Percentiles rank a stretch among this genome's conserved stretches.
Evolutionary conservation across 2,113 vertebrate genomes (phyloP).

Genomic region (Asarcornis scutulata): DNA sequence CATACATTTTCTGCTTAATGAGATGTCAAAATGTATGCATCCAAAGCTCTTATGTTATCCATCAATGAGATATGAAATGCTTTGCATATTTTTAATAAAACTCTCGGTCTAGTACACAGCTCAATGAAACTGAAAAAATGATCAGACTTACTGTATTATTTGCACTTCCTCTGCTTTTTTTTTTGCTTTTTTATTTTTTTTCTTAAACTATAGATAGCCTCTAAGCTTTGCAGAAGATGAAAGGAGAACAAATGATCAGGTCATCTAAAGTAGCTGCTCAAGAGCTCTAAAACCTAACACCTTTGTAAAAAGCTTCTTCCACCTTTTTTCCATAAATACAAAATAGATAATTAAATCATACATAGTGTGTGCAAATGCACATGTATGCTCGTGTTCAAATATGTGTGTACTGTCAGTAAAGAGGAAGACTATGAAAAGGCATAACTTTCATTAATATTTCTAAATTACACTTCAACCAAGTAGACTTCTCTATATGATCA

Average conservation of each 20-base stretch:
- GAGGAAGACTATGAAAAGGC: not conserved
- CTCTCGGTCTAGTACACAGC: not conserved
- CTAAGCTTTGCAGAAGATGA: not conserved
- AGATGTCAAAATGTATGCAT: not conserved
- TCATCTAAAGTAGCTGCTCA: not conserved
- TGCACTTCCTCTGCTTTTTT: not conserved
- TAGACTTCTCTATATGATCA: not conserved
- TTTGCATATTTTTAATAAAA: not conserved
- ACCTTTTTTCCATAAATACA: not conserved
- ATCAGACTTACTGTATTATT: not conserved
- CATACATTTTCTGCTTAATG: conserved; percentile 11
- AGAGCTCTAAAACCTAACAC: not conserved
- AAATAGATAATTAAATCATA: not conserved
- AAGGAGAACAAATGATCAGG: not conserved
- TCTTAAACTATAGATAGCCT: not conserved
- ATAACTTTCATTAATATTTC: not conserved
- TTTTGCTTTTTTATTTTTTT: too few species aligned
- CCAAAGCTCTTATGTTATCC: not conserved
- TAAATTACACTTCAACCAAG: not conserved
- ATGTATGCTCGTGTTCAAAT: not conserved
- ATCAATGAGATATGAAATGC: not conserved
- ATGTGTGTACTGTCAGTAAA: not conserved
- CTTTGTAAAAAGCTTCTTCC: not conserved
- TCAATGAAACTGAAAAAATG: not conserved
- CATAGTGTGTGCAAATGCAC: not conserved